Conservation (phyloP, 1,140 invertebrate species). For the Polyergus mexicanus region DNA sequence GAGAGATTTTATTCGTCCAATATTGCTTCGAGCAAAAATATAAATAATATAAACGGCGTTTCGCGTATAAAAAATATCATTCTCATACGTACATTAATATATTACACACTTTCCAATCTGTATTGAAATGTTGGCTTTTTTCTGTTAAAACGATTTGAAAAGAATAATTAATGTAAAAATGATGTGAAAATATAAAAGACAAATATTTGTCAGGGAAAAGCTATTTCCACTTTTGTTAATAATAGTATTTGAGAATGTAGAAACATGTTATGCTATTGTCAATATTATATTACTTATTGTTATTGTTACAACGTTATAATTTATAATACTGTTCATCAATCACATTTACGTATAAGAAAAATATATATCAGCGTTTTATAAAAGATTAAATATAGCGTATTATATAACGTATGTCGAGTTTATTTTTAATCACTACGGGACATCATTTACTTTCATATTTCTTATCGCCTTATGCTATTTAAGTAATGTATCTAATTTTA, state of each 20-base stretch:
- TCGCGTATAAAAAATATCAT: neutral
- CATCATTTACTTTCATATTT: neutral
- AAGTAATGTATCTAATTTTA: neutral
- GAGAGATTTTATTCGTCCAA: neutral
- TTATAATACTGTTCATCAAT: neutral
- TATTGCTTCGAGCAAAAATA: neutral
- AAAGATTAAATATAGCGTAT: constrained; percentile 2
- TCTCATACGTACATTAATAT: neutral
- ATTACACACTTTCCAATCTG: neutral
- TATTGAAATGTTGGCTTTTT: constrained; percentile 6
- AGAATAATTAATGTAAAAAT: constrained; percentile 17
- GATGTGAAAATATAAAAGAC: neutral
- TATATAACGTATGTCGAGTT: neutral
- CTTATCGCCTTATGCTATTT: neutral
- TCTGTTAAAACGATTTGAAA: neutral
- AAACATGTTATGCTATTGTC: neutral
- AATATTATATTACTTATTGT: neutral
- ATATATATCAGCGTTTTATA: neutral
- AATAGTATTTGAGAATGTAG: neutral
- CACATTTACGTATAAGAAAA: neutral
- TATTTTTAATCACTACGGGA: neutral
- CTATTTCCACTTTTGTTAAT: neutral
- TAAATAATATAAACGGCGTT: neutral
- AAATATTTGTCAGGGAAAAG: neutral
- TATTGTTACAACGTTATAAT: neutral